Conservation (phyloP, 2,888 invertebrate genomes). For the Meteorus colon region DNA sequence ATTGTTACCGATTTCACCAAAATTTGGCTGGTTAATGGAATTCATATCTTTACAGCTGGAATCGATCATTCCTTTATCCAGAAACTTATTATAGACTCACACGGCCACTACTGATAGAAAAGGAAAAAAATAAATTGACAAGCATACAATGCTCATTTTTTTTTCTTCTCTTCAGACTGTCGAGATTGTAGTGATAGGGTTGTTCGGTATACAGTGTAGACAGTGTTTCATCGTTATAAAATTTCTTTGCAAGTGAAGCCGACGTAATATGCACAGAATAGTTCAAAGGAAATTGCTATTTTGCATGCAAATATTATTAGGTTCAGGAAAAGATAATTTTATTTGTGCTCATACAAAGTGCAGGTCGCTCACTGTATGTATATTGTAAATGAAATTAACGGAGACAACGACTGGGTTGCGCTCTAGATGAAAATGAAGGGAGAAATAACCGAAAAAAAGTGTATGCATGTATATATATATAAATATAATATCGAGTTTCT, state of each 20-base stretch:
- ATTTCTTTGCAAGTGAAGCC: slow-evolving; percentile 45
- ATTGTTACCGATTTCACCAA: too few relatives aligned
- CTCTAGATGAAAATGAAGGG: slow-evolving; percentile 5
- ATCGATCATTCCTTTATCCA: too few relatives aligned
- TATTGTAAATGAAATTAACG: slow-evolving; percentile 54
- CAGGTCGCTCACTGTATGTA: slow-evolving; percentile 66
- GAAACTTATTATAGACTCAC: too few relatives aligned
- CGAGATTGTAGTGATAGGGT: not conserved
- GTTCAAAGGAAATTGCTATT: slow-evolving; percentile 69
- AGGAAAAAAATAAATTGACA: not conserved
- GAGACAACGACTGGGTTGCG: not conserved
- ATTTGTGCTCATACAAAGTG: slow-evolving; percentile 70
- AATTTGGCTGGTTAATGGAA: too few relatives aligned
- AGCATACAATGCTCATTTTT: not conserved
- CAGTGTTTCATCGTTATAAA: slow-evolving; percentile 49
- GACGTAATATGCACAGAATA: slow-evolving; percentile 62
- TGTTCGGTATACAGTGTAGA: not conserved
- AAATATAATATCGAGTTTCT: not conserved
- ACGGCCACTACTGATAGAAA: too few relatives aligned
- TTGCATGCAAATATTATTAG: slow-evolving; percentile 71
- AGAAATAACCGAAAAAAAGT: not conserved
- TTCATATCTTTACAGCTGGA: too few relatives aligned
- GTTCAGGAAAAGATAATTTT: slow-evolving; percentile 68
- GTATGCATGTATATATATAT: too few relatives aligned
- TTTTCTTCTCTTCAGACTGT: not conserved